Evolutionary conservation across 2,113 vertebrate species (phyloP), one percentile per base, ranked within the genome.

Genomic region (Hymenochirus boettgeri): DNA sequence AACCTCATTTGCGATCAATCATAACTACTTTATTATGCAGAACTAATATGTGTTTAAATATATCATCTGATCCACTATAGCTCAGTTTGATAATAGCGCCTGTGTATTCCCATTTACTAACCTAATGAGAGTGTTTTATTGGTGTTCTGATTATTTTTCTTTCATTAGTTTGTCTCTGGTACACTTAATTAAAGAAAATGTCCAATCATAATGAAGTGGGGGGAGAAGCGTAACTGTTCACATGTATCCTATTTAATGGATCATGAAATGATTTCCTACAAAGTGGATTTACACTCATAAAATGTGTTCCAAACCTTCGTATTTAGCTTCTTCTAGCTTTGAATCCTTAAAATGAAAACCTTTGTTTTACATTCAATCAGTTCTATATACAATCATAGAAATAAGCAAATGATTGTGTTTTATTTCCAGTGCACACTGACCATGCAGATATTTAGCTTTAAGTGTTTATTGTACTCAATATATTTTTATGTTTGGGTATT

Each of bases 181-280:
- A 71, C 57, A 53, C 15, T 21, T 61, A 54, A 61, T 42, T 66
- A 57, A 60, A 52, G 22, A 63, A 48, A 57, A 62, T 58, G 63
- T 47, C 42, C 57, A 66, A 58, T 57, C 54, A 50, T 65, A 66
- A 58, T 27, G 23, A 12, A 35, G 39, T 47, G 22, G 53, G 11
- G 33, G 10, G 5, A 24, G 45, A 66, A 58, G 48, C 53, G 50
- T 50, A 50, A 45, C 27, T 22, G 35, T 24, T 42, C 27, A 26
- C 61, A 55, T 35, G 37, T 55, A 31, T 57, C 26, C 21, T 23
- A 39, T 56, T 57, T 66, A 66, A 66, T 58, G 63, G 55, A 13
- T 57, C 55, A 50, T 39, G 63, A 46, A 66, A 48, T 58, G 48
- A 42, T 66, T 57, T 58, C 51, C 42, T 18, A 58, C 37, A 57